These are phyloP conservation scores for Phataginus tetradactyla DNA, from an alignment of 2,797 vertebrate genomes.

Conservation along the genomic window DNA sequence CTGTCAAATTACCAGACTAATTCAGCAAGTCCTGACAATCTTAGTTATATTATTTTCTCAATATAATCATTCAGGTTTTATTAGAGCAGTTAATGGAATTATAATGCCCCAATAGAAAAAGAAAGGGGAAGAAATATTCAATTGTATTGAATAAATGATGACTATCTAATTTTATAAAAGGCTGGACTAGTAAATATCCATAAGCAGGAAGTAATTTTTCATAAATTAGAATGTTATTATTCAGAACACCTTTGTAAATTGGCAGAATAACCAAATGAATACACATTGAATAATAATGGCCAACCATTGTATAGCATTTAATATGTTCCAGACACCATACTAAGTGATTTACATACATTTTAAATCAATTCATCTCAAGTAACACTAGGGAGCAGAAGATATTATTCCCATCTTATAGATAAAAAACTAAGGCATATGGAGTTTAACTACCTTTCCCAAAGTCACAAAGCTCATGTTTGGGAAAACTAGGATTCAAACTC, in stretches of 20 bases:
- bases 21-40: neutral
- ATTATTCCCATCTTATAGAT: neutral
- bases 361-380: neutral
- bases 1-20: neutral
- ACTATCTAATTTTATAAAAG: conserved; percentile 37
- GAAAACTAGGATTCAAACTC: neutral
- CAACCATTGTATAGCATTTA: neutral
- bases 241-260: neutral
- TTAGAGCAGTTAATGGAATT: neutral
- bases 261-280: conserved; percentile 26
- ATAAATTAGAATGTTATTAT: conserved; percentile 30
- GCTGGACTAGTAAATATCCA: neutral
- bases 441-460: neutral
- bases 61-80: conserved; percentile 5
- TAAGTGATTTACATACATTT: neutral
- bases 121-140: neutral
- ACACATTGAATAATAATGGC: neutral
- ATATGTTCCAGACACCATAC: neutral
- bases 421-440: neutral
- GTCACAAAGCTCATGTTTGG: neutral
- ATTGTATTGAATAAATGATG: conserved; percentile 37
- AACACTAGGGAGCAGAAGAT: neutral
- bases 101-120: neutral
- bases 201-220: neutral
- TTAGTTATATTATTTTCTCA: neutral